Evolutionary conservation across 2,113 vertebrate genomes (phyloP), one percentile per base, ranked within the genome.

Genomic region (Argyrosomus japonicus): DNA sequence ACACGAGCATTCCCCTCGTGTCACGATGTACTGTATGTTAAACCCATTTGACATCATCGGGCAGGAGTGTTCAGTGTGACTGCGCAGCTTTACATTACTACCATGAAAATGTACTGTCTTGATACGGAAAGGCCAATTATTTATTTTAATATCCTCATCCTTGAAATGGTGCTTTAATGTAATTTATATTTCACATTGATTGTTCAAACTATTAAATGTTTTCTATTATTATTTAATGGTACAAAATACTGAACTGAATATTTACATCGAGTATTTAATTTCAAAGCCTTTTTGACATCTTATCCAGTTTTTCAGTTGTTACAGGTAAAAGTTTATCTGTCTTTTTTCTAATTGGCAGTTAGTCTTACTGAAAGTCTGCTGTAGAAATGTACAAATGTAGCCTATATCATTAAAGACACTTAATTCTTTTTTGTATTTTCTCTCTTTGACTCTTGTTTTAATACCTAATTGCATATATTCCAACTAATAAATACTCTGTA

Each of bases 91-190:
- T 87, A 84, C 73, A 82, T 89, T 77, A 81, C 45, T 83, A 83
- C 77, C 79, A 83, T 77, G 17, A 88, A 81, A 73, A 64, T 82
- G 87, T 93, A 89, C 87, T 86, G 87, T 92, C 81, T 83, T 83
- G 72, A 88, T 56, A 89, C 81, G 87, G 86, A 92, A 92, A 92
- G 90, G 90, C 91, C 92, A 94, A 92, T 94, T 94, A 94, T 95
- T 96, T 95, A 95, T 95, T 95, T 95, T 81, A 89, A 89, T 94
- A 93, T 92, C 85, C 88, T 93, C 90, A 88, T 94, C 93, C 89
- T 93, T 91, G 91, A 95, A 93, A 95, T 92, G 95, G 95, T 96
- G 95, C 95, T 96, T 95, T 93, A 91, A 92, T 93, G 92, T 95
- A 95, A 94, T 93, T 92, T 93, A 93, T 93, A 93, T 92, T 93